These are phyloP conservation scores for Chironomus tepperi DNA, from an alignment of 1,140 invertebrate genomes.

Conservation along the genomic window DNA sequence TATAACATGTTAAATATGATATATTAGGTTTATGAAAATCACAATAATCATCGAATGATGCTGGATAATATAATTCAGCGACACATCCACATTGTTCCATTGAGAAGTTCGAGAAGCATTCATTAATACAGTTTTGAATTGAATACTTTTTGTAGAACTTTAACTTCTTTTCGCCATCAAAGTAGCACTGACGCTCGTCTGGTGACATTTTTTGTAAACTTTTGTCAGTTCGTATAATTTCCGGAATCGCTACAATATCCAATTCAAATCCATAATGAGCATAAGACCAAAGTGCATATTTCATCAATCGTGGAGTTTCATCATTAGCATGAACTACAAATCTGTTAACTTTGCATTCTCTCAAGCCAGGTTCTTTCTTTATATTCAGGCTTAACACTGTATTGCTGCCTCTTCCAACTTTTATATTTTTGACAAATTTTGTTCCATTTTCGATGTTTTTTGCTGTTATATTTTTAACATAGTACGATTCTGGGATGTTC, in stretches of 20 bases:
- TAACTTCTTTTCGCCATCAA: conserved; percentile 46
- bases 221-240: not conserved
- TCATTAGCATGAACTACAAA: not conserved
- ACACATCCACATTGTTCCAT: conserved; percentile 46
- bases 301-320: not conserved
- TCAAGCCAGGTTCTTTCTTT: not conserved
- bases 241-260: not conserved
- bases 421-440: too few species aligned
- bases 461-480: too few species aligned
- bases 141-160: conserved; percentile 47
- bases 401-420: too few species aligned
- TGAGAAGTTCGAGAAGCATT: conserved; percentile 56
- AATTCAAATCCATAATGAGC: not conserved
- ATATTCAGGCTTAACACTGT: not conserved
- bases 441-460: too few species aligned
- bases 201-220: not conserved
- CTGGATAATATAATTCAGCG: conserved; percentile 51
- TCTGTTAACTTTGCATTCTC: too few species aligned
- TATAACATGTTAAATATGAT: conserved; percentile 32
- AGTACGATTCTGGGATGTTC: too few species aligned
- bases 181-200: conserved; percentile 49
- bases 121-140: conserved; percentile 52
- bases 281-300: not conserved
- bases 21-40: conserved; percentile 35
- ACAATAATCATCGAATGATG: conserved; percentile 39